Percentiles rank a stretch among this genome's conserved stretches.
These are phyloP conservation scores for Austrolebias charrua DNA, from an alignment of 2,797 vertebrate species.

Conservation along the genomic window DNA sequence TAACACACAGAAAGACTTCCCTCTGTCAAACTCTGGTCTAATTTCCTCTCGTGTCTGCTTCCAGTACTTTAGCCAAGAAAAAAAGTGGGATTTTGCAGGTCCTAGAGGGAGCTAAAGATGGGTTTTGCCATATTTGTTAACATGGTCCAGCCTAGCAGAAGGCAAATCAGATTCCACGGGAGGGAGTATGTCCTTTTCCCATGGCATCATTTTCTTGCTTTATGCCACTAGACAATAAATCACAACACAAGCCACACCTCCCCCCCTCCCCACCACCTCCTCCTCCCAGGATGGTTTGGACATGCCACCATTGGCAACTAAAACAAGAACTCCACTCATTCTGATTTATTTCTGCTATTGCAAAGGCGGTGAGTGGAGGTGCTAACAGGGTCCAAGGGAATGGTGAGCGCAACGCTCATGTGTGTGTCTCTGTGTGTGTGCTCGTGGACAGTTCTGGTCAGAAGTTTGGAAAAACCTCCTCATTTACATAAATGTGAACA, in stretches of 20 bases:
- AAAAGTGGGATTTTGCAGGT: slow-evolving; percentile 20
- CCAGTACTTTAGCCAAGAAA: slow-evolving; percentile 36
- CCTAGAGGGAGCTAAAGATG: slow-evolving; percentile 40
- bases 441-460: neutral
- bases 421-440: slow-evolving; percentile 14
- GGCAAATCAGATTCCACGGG: slow-evolving; percentile 64
- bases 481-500: neutral
- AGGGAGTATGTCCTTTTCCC: slow-evolving; percentile 66
- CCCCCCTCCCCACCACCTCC: neutral
- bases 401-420: slow-evolving; percentile 38
- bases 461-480: neutral
- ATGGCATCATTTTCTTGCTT: slow-evolving; percentile 64
- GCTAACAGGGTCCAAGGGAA: slow-evolving; percentile 75
- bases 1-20: slow-evolving; percentile 42
- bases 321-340: slow-evolving; percentile 75
- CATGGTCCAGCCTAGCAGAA: slow-evolving; percentile 68
- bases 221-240: slow-evolving; percentile 75
- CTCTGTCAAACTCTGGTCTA: slow-evolving; percentile 34
- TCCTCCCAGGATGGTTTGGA: slow-evolving; percentile 59
- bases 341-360: slow-evolving; percentile 76
- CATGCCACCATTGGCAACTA: slow-evolving; percentile 69
- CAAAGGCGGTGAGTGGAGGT: slow-evolving; percentile 64
- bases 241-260: slow-evolving; percentile 44
- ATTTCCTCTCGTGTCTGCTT: slow-evolving; percentile 47
- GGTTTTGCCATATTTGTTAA: slow-evolving; percentile 70